Base-by-base conservation (phyloP, 2,888 invertebrate species). In the Drosophila incognita region DNA sequence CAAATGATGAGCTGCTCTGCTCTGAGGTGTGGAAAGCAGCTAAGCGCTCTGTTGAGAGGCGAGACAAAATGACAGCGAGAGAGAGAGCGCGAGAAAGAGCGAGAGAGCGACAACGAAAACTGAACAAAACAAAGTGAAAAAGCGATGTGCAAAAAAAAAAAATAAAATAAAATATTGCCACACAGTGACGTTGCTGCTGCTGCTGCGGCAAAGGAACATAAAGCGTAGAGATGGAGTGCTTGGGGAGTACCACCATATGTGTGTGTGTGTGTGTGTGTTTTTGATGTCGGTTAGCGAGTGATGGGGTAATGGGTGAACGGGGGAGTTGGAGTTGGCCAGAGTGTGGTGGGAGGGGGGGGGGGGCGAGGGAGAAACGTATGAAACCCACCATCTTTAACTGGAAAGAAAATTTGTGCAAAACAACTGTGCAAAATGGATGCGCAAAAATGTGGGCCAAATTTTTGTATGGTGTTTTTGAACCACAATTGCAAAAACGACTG, bases 371-470 rank as follows among this genome's bases (percentile, higher is more conserved):
- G 36, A 31, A 1, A 38, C 49, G 27, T 42, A n/a, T 56, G 58
- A 54, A 64, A 58, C 21, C 36, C 56, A 63, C 65, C 77, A 76
- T 62, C 65, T 61, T 66, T 66, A 63, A 75, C 75, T 78, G 70
- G 80, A 76, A 80, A 76, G 67, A 71, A 74, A 58, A 68, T 54
- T 54, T 69, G 59, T 69, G 69, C 57, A 69, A 60, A 67, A 53
- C 65, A 75, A 58, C 69, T 56, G 49, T 60, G 53, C 65, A 66
- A 75, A 79, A 74, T 79, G 59, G 63, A 78, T 75, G 78, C 71
- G 67, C 75, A 78, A 75, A 77, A 79, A 81, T 81, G 79, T 81
- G 81, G 82, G 82, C 76, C 82, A 81, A 81, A 81, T 79, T 76
- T 69, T 70, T 74, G 70, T 76, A 70, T 63, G 67, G 51, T 58